Percentiles rank a stretch among this genome's conserved stretches.
phyloP scores from a whole-genome alignment of 2,113 vertebrate species.

The Bufo gargarizans region DNA sequence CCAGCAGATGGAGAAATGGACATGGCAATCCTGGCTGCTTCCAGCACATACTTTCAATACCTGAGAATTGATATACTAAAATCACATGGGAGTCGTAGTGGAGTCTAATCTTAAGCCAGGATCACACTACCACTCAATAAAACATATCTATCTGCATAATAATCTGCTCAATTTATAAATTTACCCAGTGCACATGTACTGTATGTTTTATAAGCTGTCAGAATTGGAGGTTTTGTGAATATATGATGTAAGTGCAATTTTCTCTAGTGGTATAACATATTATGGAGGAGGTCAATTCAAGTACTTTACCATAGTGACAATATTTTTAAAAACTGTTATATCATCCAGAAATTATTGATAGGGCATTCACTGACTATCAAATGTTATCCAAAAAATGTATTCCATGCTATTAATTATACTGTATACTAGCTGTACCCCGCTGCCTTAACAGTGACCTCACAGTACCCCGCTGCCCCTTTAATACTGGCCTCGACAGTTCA shows the following conservation, averaged over 20 bases:
- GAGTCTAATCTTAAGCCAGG: neutral
- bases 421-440: no score
- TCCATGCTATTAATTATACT: no score
- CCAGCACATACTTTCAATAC: neutral
- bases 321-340: neutral
- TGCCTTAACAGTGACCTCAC: no score
- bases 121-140: slow-evolving; percentile 12
- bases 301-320: neutral
- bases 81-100: neutral
- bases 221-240: neutral
- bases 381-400: neutral
- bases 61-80: slow-evolving; percentile 3
- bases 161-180: slow-evolving; percentile 13
- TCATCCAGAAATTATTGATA: neutral
- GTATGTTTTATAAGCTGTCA: slow-evolving; percentile 1
- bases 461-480: no score
- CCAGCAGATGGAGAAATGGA: slow-evolving; percentile 48
- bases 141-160: neutral
- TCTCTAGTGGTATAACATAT: neutral
- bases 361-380: neutral
- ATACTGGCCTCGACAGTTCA: no score
- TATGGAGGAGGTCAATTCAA: neutral
- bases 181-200: neutral
- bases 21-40: neutral
- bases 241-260: neutral